Evolutionary conservation across 64 coral and sea anemone genomes (phyloP).

Genomic region (Acropora tenuis): DNA sequence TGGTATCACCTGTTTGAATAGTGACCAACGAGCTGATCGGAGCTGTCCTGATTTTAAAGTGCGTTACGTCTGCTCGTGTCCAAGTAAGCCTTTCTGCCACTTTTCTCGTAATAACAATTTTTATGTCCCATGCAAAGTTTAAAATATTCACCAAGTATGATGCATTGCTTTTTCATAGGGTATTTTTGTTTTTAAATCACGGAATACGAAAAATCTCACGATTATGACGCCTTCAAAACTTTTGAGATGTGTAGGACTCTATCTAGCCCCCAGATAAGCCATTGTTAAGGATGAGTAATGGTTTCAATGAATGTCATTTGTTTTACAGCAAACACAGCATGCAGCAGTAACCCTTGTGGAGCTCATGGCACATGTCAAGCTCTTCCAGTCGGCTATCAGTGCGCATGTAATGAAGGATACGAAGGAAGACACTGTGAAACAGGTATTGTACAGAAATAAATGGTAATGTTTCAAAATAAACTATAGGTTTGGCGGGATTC

Average conservation of each 20-base stretch:
- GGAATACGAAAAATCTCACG: no score
- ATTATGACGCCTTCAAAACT: no score
- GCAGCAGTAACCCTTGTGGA: conserved; percentile 63
- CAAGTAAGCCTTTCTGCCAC: conserved; percentile 42
- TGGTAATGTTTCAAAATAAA: no score
- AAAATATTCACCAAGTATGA: no score
- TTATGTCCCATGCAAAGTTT: no score
- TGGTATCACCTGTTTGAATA: conserved; percentile 86
- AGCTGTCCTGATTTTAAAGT: conserved; percentile 95
- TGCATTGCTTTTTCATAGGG: no score
- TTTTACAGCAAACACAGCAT: conserved; percentile 62
- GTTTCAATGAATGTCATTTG: neutral
- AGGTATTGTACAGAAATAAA: conserved; percentile 43
- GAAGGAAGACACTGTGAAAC: conserved; percentile 78
- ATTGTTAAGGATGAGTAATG: neutral
- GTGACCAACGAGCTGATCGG: conserved; percentile 58
- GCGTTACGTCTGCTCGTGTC: conserved; percentile 81
- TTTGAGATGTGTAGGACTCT: no score
- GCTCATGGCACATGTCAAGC: conserved; percentile 64
- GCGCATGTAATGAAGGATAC: conserved; percentile 67
- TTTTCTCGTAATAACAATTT: no score
- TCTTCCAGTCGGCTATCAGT: conserved; percentile 82
- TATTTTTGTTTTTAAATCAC: no score
- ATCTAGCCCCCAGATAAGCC: no score
- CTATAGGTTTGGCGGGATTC: no score